Conservation (phyloP, 1,140 invertebrate genomes). For the Drosophila persimilis region DNA sequence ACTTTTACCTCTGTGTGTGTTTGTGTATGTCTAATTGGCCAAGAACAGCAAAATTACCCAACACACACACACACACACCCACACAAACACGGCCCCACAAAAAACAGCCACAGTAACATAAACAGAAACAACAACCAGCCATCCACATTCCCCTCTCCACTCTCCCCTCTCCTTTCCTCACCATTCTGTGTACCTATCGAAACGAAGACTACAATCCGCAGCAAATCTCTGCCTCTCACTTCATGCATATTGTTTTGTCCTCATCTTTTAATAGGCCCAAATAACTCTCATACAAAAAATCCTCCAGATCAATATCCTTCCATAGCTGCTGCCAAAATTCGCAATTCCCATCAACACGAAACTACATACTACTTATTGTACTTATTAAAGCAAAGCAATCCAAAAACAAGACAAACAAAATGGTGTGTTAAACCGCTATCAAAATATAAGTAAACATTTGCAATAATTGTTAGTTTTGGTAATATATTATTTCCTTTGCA, state of each 20-base stretch:
- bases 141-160: constrained; percentile 18
- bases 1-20: constrained; percentile 58
- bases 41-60: constrained; percentile 55
- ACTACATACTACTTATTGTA: constrained; percentile 31
- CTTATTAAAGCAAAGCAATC: constrained; percentile 34
- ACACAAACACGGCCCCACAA: constrained; percentile 14
- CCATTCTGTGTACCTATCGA: constrained; percentile 17
- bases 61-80: constrained; percentile 7
- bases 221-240: constrained; percentile 36
- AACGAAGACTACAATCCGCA: constrained; percentile 8
- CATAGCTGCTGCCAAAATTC: constrained; percentile 46
- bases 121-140: constrained; percentile 26
- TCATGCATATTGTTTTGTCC: constrained; percentile 61
- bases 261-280: constrained; percentile 63
- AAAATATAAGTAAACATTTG: constrained; percentile 27
- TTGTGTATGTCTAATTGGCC: constrained; percentile 67
- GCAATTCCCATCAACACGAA: constrained; percentile 2
- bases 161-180: constrained; percentile 13
- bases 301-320: constrained; percentile 58
- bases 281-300: constrained; percentile 39
- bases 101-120: constrained; percentile 23
- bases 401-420: constrained; percentile 44
- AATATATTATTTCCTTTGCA: constrained; percentile 24
- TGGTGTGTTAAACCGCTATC: constrained; percentile 75
- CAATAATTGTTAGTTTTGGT: constrained; percentile 10